Evolutionary conservation across 2,797 vertebrate genomes (phyloP), one percentile per base, ranked within the genome.

Genomic region (Lacerta agilis): DNA sequence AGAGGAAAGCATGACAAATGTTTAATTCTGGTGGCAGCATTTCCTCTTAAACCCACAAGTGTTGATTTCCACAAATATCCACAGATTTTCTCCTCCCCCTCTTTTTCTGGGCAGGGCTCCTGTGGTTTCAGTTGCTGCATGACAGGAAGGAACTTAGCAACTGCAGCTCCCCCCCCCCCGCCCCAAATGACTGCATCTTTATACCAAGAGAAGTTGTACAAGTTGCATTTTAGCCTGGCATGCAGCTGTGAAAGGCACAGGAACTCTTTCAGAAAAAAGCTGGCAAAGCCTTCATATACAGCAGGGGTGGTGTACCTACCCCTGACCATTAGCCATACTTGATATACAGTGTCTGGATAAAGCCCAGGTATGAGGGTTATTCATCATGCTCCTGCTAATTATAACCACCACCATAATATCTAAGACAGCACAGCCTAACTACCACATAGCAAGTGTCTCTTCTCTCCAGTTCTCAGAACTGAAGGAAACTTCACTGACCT

Each of bases 1-100:
- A 66, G 5, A 81, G 79, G 43, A 82, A 83, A 75, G 83, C 64
- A 27, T 33, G 86, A 86, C 71, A 69, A 83, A 77, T 38, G 58
- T 89, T 85, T 86, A 73, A 86, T 82, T 36, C 23, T 33, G 41
- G 61, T 58, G 72, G 64, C 61, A 58, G 55, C 58, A 85, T 72
- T 89, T 72, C 9, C 23, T 20, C 45, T 55, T 18, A 66, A 33
- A 85, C 5, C 38, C 23, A 49, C 64, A 80, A 38, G 36, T 23
- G 66, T 33, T 76, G 43, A 43, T 75, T 83, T 81, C n/a, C 83
- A 17, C 7, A 81, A 75, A 38, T 49, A 85, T 75, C 43, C 29
- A 38, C 41, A 81, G n/a, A 84, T 38, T 75, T 58, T 27, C 55
- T 67, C 58, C 33, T 76, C 18, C 38, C 20, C 4, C 43, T 55